Percentiles rank a stretch among this genome's conserved stretches.
These are phyloP conservation scores for Anarhynchus alexandrinus DNA, from an alignment of 2,113 vertebrate species.

Conservation along the genomic window DNA sequence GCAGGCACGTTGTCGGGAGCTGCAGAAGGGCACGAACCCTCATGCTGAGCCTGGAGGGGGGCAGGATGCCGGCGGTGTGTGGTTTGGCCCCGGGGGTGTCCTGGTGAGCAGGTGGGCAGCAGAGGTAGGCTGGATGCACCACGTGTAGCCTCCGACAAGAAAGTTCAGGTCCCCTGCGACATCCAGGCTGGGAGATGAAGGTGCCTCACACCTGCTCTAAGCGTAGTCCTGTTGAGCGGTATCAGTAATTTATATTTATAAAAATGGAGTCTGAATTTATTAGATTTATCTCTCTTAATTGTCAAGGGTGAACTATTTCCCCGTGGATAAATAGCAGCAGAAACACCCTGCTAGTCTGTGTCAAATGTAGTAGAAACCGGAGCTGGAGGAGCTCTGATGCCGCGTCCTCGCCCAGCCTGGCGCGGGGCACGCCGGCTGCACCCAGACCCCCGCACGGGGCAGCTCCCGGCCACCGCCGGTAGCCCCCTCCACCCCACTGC, in stretches of 20 bases:
- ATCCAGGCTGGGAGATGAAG: background rate
- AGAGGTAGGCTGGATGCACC: background rate
- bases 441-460: background rate
- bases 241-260: background rate
- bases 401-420: background rate
- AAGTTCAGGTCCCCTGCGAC: background rate
- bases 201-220: slow-evolving; percentile 9
- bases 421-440: accelerated
- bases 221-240: background rate
- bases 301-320: slow-evolving; percentile 25
- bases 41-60: background rate
- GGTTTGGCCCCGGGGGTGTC: background rate
- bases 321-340: background rate
- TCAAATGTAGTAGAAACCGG: background rate
- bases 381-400: background rate
- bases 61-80: background rate
- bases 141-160: accelerated
- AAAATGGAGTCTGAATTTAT: background rate
- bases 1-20: background rate
- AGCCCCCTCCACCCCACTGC: background rate
- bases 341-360: background rate
- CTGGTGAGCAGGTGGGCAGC: background rate
- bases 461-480: background rate
- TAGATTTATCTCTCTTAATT: slow-evolving; percentile 39
- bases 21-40: background rate